Conservation (phyloP, 92 coral and sea anemone species). For the Heliopora coerulea region DNA sequence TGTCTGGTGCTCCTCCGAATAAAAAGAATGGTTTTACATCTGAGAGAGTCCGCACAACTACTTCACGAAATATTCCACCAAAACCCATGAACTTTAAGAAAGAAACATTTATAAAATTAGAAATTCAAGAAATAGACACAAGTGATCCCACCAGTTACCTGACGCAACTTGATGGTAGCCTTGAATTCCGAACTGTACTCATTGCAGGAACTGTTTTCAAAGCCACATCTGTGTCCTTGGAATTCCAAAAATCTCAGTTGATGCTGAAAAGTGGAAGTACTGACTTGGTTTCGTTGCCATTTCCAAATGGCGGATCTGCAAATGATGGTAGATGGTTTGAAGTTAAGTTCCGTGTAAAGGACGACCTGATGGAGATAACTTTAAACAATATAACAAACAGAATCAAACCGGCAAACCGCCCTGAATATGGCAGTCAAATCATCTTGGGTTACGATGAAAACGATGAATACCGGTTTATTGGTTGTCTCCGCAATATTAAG, state of each 20-base stretch:
- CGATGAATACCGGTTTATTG: slow-evolving; percentile 10
- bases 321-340: slow-evolving; percentile 37
- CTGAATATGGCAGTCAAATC: slow-evolving; percentile 12
- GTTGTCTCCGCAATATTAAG: slow-evolving; percentile 20
- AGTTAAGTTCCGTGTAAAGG: slow-evolving; percentile 1
- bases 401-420: slow-evolving; percentile 7
- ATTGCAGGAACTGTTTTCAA: slow-evolving; percentile 18
- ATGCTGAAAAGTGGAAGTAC: slow-evolving; percentile 13
- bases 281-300: slow-evolving; percentile 28
- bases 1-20: neutral
- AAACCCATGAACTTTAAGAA: slow-evolving; percentile 24
- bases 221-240: slow-evolving; percentile 24
- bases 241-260: slow-evolving; percentile 26
- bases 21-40: neutral
- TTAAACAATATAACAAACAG: neutral
- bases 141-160: neutral
- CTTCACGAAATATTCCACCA: slow-evolving; percentile 2
- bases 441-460: slow-evolving; percentile 1
- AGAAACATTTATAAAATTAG: neutral
- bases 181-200: slow-evolving; percentile 30
- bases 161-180: slow-evolving; percentile 1
- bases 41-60: too few relatives aligned
- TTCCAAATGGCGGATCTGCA: slow-evolving; percentile 25
- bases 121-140: slow-evolving; percentile 9
- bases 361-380: neutral